Conservation (phyloP, 2,113 vertebrate genomes). For the Nansenia antarctica region DNA sequence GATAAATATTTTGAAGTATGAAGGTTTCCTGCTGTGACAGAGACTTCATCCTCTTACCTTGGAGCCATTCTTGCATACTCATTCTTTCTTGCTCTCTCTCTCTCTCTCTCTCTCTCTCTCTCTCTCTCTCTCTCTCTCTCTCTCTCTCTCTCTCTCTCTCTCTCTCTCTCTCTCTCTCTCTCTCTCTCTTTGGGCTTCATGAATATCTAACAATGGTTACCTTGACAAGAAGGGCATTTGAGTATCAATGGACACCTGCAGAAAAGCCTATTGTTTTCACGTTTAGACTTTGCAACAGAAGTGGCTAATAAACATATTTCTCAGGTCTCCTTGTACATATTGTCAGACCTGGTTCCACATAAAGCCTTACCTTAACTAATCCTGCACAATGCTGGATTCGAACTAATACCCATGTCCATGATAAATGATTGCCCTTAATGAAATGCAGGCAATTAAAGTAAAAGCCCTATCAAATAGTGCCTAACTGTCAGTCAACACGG, state of each 20-base stretch:
- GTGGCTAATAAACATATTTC: constrained; percentile 6
- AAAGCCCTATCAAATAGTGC: constrained; percentile 88
- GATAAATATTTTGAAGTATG: constrained; percentile 55
- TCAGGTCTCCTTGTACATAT: not conserved
- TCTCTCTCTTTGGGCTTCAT: not conserved
- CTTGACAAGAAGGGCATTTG: too few species aligned
- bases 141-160: not conserved
- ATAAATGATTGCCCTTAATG: constrained; percentile 85
- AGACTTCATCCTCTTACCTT: constrained; percentile 7
- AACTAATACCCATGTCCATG: constrained; percentile 77
- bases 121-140: not conserved
- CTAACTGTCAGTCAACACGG: constrained; percentile 81
- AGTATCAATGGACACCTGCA: too few species aligned
- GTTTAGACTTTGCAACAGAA: not conserved
- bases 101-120: not conserved
- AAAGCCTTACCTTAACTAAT: constrained; percentile 34
- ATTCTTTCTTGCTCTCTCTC: not conserved
- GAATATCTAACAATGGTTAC: too few species aligned
- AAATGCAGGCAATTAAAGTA: constrained; percentile 95
- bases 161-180: not conserved
- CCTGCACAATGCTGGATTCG: constrained; percentile 41
- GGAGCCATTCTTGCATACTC: not conserved
- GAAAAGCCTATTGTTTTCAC: too few species aligned
- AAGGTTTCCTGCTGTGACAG: constrained; percentile 47
- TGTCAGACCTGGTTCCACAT: constrained; percentile 6